A percentile compares a stretch with the other conserved stretches of the same genome.
These are phyloP conservation scores for Galagoides demidoff DNA, from an alignment of 2,797 vertebrate species.

Conservation along the genomic window DNA sequence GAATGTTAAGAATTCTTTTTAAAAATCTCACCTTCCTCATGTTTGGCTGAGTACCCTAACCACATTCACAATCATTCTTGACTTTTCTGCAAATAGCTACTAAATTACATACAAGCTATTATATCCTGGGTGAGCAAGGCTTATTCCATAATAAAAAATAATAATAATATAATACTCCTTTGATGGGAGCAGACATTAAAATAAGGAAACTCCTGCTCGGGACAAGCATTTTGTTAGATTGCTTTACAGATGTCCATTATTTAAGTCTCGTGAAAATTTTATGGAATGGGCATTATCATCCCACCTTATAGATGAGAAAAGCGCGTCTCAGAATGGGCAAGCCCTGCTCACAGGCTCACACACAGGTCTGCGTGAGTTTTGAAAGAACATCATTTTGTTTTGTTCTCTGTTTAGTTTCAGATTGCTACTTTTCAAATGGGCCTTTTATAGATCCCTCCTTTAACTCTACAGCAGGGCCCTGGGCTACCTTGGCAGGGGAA, in stretches of 20 bases:
- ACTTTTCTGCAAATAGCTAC: slow-evolving; percentile 52
- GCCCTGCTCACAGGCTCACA: neutral
- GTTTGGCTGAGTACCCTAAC: slow-evolving; percentile 28
- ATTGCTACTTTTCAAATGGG: neutral
- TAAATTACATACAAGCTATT: slow-evolving; percentile 29
- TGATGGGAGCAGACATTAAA: neutral
- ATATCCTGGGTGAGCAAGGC: neutral
- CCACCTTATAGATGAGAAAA: slow-evolving; percentile 27
- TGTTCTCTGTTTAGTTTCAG: slow-evolving; percentile 19
- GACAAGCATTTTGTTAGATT: neutral
- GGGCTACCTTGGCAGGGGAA: neutral
- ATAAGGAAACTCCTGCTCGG: neutral
- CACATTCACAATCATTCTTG: neutral
- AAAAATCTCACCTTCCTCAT: neutral
- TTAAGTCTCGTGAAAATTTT: neutral
- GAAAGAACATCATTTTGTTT: neutral
- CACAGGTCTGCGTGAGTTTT: neutral
- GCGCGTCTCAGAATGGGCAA: neutral
- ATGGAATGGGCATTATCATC: neutral
- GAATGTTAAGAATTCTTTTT: slow-evolving; percentile 42
- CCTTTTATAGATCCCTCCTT: neutral
- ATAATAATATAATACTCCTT: slow-evolving; percentile 22
- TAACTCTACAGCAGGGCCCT: neutral
- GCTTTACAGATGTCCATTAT: neutral
- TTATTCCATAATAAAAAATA: neutral